Evolutionary conservation across 2,797 vertebrate species (phyloP).

Genomic region (Austrolebias charrua): DNA sequence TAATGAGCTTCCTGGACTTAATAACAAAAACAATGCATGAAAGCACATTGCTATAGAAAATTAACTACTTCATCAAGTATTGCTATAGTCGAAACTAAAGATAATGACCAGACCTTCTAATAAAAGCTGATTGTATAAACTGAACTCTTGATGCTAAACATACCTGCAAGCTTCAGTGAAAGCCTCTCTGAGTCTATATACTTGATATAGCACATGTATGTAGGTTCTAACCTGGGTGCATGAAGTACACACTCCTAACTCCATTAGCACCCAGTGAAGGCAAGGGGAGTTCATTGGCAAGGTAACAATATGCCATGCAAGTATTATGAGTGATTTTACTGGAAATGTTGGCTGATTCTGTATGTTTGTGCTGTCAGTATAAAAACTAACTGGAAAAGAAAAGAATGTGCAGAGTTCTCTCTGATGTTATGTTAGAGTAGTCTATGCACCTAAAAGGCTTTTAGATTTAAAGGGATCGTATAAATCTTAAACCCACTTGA

Average conservation of each 20-base stretch:
- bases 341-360: background rate
- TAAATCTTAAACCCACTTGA: too few species aligned
- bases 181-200: slow-evolving; percentile 2
- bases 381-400: background rate
- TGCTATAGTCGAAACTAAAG: slow-evolving; percentile 16
- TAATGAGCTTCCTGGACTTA: slow-evolving; percentile 31
- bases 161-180: background rate
- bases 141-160: slow-evolving; percentile 7
- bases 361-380: slow-evolving; percentile 1
- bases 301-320: background rate
- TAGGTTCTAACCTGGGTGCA: background rate
- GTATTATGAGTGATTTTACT: background rate
- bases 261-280: background rate
- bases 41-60: slow-evolving; percentile 23
- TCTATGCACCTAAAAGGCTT: too few species aligned
- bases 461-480: too few species aligned
- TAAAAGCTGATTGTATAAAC: slow-evolving; percentile 27
- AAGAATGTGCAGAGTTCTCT: background rate
- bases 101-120: slow-evolving; percentile 22
- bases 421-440: background rate
- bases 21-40: slow-evolving; percentile 26
- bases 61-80: slow-evolving; percentile 31
- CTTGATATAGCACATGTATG: background rate
- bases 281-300: background rate
- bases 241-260: background rate